phyloP scores from a whole-genome alignment of 2,888 invertebrate genomes.

The Lomographa bimaculata region DNA sequence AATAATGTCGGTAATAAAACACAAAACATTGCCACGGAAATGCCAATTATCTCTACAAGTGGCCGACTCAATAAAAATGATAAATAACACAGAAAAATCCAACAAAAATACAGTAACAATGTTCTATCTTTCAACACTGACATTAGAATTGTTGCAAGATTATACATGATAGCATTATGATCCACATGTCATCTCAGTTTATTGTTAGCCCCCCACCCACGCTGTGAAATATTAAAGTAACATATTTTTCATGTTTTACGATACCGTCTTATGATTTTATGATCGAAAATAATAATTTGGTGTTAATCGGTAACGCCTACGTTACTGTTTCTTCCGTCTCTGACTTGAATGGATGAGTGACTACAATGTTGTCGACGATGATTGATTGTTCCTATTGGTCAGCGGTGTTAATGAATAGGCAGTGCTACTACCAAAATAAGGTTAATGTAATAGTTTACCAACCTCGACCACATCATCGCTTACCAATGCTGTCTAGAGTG shows the following conservation, averaged over 20 bases:
- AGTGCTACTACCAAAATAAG: too few species aligned
- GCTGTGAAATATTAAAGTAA: constrained; percentile 44
- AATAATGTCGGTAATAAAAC: too few species aligned
- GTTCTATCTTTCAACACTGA: constrained; percentile 18
- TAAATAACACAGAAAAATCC: constrained; percentile 10
- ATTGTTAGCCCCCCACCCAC: constrained; percentile 42
- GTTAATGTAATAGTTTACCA: too few species aligned
- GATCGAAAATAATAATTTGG: constrained; percentile 53
- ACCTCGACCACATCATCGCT: too few species aligned
- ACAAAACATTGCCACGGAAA: constrained; percentile 15
- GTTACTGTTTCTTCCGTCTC: neutral
- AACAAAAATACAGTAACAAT: constrained; percentile 14
- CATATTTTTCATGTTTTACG: constrained; percentile 56
- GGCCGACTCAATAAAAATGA: constrained; percentile 18
- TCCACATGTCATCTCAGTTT: constrained; percentile 29
- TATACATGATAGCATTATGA: constrained; percentile 12
- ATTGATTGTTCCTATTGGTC: too few species aligned
- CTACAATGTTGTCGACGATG: too few species aligned
- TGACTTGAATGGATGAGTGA: neutral
- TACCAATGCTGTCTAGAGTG: too few species aligned
- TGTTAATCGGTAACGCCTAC: constrained; percentile 21
- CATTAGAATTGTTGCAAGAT: constrained; percentile 7
- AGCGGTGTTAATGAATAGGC: too few species aligned
- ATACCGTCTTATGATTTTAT: constrained; percentile 47
- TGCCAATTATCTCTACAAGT: constrained; percentile 19